phyloP scores from a whole-genome alignment of 2,888 invertebrate genomes.

The Pollenia labialis region DNA sequence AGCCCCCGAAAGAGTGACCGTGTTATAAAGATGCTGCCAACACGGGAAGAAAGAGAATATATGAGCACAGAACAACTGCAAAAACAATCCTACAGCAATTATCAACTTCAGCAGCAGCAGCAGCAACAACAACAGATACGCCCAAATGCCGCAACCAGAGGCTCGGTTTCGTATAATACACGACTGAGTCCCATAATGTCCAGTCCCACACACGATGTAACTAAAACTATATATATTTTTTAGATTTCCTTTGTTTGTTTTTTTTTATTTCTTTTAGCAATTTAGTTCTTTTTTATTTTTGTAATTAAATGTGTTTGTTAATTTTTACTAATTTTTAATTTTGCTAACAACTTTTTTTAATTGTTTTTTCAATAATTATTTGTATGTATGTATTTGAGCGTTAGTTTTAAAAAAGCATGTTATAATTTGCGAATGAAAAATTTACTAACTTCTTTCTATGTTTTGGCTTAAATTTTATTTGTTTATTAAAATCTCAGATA shows the following conservation, averaged over 20 bases:
- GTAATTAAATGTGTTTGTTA: conserved; percentile 39
- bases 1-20: conserved; percentile 79
- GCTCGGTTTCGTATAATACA: conserved; percentile 67
- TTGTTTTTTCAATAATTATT: background rate
- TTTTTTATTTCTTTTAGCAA: conserved; percentile 47
- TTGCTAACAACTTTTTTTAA: conserved; percentile 14
- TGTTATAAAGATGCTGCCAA: conserved; percentile 80
- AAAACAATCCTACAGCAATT: conserved; percentile 63
- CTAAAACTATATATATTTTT: conserved; percentile 75
- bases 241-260: conserved; percentile 50
- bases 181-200: conserved; percentile 81
- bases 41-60: conserved; percentile 82
- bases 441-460: conserved; percentile 56
- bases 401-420: conserved; percentile 44
- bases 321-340: conserved; percentile 33
- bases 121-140: conserved; percentile 74
- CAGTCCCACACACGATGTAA: conserved; percentile 84
- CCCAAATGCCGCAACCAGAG: conserved; percentile 75
- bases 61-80: conserved; percentile 71
- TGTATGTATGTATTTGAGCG: conserved; percentile 14
- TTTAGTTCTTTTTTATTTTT: conserved; percentile 35
- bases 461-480: conserved; percentile 50
- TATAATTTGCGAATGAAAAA: conserved; percentile 1
- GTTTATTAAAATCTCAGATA: conserved; percentile 77
- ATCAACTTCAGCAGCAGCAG: conserved; percentile 73